Evolutionary conservation across 2,113 vertebrate species (phyloP).

Genomic region (Triplophysa dalaica): DNA sequence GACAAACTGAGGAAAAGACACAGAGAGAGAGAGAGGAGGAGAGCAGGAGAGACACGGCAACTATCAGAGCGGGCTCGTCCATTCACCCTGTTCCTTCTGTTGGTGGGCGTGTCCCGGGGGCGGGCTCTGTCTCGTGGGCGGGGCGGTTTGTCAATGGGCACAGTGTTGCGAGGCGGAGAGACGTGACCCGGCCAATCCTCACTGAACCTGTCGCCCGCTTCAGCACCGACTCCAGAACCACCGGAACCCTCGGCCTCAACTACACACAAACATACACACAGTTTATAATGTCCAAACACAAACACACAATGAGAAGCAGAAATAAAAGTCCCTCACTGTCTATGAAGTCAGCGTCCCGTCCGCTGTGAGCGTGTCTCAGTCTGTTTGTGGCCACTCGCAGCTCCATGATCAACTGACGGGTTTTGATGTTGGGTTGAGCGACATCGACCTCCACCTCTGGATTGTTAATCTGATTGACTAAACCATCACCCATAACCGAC

Average conservation of each 20-base stretch:
- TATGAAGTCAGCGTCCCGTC: slow-evolving; percentile 79
- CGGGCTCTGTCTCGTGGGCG: slow-evolving; percentile 63
- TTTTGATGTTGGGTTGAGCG: slow-evolving; percentile 74
- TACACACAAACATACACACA: slow-evolving; percentile 37
- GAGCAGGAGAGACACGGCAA: slow-evolving; percentile 19
- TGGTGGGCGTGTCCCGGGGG: slow-evolving; percentile 59
- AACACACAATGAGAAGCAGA: not conserved
- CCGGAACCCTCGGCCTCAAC: slow-evolving; percentile 81
- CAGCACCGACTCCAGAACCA: slow-evolving; percentile 78
- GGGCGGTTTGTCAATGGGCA: slow-evolving; percentile 63
- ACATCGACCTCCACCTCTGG: slow-evolving; percentile 82
- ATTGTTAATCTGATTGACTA: slow-evolving; percentile 82
- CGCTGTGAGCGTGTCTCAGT: slow-evolving; percentile 78
- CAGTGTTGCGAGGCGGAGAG: slow-evolving; percentile 63
- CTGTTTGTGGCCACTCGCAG: slow-evolving; percentile 82
- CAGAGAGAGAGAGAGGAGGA: slow-evolving; percentile 7
- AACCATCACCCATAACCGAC: slow-evolving; percentile 76
- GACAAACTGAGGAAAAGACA: slow-evolving; percentile 9
- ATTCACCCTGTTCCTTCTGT: slow-evolving; percentile 70
- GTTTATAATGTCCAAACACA: not conserved
- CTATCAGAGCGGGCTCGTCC: slow-evolving; percentile 58
- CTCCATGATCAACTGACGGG: slow-evolving; percentile 80
- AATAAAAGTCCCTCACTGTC: slow-evolving; percentile 72
- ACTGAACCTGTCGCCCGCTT: slow-evolving; percentile 74
- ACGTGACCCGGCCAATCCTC: slow-evolving; percentile 79